These are phyloP conservation scores for Schizopygopsis pylzovi DNA, from an alignment of 2,797 vertebrate species.

Conservation along the genomic window DNA sequence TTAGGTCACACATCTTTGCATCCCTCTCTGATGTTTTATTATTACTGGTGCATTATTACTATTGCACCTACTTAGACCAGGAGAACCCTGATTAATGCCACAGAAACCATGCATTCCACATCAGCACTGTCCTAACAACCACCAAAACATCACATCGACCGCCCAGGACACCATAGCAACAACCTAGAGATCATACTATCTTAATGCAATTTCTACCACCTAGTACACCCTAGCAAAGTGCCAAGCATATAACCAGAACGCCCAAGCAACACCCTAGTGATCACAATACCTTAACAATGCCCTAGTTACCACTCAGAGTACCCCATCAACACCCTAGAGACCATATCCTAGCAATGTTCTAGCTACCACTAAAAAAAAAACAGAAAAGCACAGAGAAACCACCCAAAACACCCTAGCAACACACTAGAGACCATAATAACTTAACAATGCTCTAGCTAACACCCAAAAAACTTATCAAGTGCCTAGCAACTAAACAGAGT, in stretches of 20 bases:
- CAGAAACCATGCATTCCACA: neutral
- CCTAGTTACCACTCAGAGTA: neutral
- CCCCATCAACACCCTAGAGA: neutral
- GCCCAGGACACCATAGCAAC: neutral
- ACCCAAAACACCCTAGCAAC: neutral
- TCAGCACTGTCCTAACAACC: neutral
- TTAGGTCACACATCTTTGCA: constrained; percentile 12
- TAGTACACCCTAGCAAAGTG: neutral
- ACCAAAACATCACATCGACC: neutral
- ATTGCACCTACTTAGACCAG: neutral
- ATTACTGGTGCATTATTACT: constrained; percentile 9
- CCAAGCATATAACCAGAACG: neutral
- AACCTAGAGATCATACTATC: neutral
- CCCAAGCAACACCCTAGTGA: neutral
- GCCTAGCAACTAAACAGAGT: neutral
- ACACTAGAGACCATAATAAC: neutral
- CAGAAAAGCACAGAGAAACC: neutral
- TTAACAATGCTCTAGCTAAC: neutral
- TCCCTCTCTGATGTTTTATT: constrained; percentile 31
- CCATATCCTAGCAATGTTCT: no score
- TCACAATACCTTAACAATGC: neutral
- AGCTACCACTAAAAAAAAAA: no score
- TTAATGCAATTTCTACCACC: neutral
- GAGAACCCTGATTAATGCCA: neutral
- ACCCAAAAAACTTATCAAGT: neutral